Evolutionary conservation across 2,888 invertebrate species (phyloP).

Genomic region (Lasioglossum malachurum): DNA sequence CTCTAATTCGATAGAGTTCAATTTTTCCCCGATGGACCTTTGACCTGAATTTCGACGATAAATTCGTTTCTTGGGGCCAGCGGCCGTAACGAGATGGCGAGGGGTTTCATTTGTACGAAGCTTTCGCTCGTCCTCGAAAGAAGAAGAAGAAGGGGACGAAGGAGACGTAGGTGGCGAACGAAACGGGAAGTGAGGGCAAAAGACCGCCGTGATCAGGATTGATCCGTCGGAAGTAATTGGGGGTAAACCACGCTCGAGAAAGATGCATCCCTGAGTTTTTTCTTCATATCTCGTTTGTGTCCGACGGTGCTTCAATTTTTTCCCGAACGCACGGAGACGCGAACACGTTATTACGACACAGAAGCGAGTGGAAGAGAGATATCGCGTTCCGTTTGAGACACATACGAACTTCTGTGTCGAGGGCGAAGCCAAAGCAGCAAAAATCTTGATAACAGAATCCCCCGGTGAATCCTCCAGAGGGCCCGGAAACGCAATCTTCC

Average conservation of each 20-base stretch:
- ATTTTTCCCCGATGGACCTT: slow-evolving; percentile 49
- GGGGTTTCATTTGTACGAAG: slow-evolving; percentile 54
- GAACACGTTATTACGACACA: neutral
- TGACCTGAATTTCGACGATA: slow-evolving; percentile 55
- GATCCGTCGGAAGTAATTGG: slow-evolving; percentile 25
- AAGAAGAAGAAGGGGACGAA: neutral
- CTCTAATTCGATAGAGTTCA: slow-evolving; percentile 53
- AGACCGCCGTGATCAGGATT: slow-evolving; percentile 15
- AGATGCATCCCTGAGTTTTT: neutral
- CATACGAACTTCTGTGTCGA: neutral
- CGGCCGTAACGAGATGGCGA: slow-evolving; percentile 30
- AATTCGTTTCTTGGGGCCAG: slow-evolving; percentile 35
- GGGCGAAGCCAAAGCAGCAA: slow-evolving; percentile 2
- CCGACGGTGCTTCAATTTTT: neutral
- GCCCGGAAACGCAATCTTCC: neutral
- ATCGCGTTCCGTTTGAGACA: neutral
- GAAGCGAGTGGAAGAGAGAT: neutral
- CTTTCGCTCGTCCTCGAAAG: slow-evolving; percentile 24
- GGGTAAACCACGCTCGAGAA: slow-evolving; percentile 13
- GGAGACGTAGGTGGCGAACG: neutral
- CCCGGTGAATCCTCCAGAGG: neutral
- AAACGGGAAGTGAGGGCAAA: neutral
- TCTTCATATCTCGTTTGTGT: neutral
- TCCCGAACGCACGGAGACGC: neutral
- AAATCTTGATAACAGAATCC: neutral